Evolutionary conservation across 2,888 invertebrate genomes (phyloP).

Genomic region (Drosophila pegasa): DNA sequence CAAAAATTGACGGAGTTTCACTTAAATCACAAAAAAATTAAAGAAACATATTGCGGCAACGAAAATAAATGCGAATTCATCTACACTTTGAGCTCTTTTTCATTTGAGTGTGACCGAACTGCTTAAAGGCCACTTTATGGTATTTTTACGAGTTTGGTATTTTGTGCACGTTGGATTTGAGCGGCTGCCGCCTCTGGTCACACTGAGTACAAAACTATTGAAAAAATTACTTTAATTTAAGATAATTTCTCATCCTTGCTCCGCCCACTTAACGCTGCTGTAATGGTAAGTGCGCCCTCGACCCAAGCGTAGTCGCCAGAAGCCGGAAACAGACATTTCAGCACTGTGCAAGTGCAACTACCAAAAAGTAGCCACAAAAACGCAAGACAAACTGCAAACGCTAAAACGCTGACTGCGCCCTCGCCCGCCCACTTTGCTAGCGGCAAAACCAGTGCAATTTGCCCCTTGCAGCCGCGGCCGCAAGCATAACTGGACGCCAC

Average conservation of each 20-base stretch:
- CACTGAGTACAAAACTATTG: conserved; percentile 51
- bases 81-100: background rate
- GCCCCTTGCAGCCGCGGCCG: conserved; percentile 12
- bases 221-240: conserved; percentile 61
- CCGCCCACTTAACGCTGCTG: conserved; percentile 55
- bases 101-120: conserved; percentile 21
- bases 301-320: conserved; percentile 31
- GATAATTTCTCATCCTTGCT: conserved; percentile 55
- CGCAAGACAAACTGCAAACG: conserved; percentile 37
- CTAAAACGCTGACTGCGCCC: conserved; percentile 65
- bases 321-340: conserved; percentile 41
- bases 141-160: conserved; percentile 9
- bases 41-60: background rate
- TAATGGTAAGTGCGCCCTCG: conserved; percentile 64
- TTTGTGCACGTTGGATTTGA: background rate
- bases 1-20: background rate
- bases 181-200: conserved; percentile 8
- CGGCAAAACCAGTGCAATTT: conserved; percentile 38
- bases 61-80: background rate
- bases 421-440: conserved; percentile 52
- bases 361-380: conserved; percentile 13
- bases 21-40: background rate
- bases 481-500: conserved; percentile 29
- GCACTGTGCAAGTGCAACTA: conserved; percentile 30
- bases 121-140: background rate